Evolutionary conservation across 2,888 invertebrate genomes (phyloP).

Genomic region (Erannis defoliaria): DNA sequence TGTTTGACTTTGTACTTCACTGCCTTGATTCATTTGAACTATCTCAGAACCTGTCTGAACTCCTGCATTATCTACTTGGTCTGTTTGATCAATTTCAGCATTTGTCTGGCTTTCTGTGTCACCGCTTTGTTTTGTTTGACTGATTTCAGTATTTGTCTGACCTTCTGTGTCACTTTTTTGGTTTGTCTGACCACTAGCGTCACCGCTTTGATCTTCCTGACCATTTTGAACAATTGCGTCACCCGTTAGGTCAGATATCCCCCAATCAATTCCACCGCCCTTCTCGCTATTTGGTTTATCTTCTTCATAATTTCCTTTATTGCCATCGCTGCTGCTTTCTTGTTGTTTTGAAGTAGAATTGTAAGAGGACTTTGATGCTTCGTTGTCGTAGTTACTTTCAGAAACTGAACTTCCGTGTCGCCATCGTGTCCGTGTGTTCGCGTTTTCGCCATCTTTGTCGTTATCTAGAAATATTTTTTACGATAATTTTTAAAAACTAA

Average conservation of each 20-base stretch:
- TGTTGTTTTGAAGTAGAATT: not conserved
- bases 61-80: not conserved
- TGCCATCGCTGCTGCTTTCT: not conserved
- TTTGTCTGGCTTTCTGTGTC: not conserved
- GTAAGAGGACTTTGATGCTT: not conserved
- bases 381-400: not conserved
- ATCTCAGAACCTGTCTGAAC: not conserved
- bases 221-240: not conserved
- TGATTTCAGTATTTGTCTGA: too few species aligned
- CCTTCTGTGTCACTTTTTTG: too few species aligned
- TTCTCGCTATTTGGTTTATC: not conserved
- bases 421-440: too few species aligned
- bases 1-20: not conserved
- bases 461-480: slow-evolving; percentile 1
- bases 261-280: not conserved
- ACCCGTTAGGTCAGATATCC: not conserved
- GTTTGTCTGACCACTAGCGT: not conserved
- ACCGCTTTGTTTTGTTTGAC: not conserved
- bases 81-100: not conserved
- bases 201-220: not conserved
- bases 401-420: not conserved
- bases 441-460: not conserved
- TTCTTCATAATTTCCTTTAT: too few species aligned
- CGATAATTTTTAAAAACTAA: not conserved
- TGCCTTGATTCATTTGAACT: not conserved